Percentiles rank a stretch among this genome's conserved stretches.
Conservation (phyloP, 2,113 vertebrate species). For the Sander vitreus region DNA sequence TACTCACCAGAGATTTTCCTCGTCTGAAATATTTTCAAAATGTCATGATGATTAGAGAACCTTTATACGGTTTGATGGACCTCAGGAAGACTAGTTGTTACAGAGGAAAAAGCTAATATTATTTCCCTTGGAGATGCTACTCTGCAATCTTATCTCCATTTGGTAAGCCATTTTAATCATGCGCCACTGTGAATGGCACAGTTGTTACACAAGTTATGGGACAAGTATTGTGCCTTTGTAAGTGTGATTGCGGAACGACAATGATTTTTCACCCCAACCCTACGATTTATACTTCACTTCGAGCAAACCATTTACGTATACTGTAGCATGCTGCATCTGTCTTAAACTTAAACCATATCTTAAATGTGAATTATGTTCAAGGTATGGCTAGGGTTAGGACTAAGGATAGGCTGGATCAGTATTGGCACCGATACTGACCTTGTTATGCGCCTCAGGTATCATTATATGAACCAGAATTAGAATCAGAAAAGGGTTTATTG, state of each 20-base stretch:
- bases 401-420: too few relatives aligned
- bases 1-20: not conserved
- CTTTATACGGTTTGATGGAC: not conserved
- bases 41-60: not conserved
- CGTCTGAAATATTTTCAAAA: not conserved
- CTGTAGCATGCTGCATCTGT: too few relatives aligned
- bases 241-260: too few relatives aligned
- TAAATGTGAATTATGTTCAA: too few relatives aligned
- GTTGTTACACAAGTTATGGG: not conserved
- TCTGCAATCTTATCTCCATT: not conserved
- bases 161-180: constrained; percentile 4
- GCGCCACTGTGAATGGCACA: not conserved
- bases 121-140: not conserved
- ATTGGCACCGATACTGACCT: not conserved
- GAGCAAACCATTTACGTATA: too few relatives aligned
- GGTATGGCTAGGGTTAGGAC: too few relatives aligned
- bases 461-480: not conserved
- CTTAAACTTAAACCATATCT: too few relatives aligned
- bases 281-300: too few relatives aligned
- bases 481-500: too few relatives aligned
- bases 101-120: not conserved
- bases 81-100: not conserved
- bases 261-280: too few relatives aligned
- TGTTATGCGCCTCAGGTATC: not conserved
- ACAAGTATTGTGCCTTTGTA: not conserved